A percentile compares a stretch with the other conserved stretches of the same genome.
Conservation (phyloP, 2,797 vertebrate species). For the Pterois miles region DNA sequence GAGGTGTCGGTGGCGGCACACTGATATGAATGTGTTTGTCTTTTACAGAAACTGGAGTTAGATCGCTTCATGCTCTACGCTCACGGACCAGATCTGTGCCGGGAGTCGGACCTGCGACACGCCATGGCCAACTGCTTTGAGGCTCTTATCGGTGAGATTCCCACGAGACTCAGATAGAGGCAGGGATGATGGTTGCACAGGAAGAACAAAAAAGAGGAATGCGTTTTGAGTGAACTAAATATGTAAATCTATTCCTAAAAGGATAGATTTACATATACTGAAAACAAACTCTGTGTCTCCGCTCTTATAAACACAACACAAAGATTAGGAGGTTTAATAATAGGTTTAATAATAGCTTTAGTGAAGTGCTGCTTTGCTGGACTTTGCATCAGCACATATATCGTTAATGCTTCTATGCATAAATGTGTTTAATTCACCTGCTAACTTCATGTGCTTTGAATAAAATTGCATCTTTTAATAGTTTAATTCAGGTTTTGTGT, state of each 20-base stretch:
- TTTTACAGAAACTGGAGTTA: slow-evolving; percentile 93
- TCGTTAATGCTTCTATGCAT: slow-evolving; percentile 3
- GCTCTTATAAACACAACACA: slow-evolving; percentile 19
- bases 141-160: slow-evolving; percentile 93
- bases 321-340: slow-evolving; percentile 1
- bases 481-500: not conserved
- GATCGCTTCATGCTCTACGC: slow-evolving; percentile 99
- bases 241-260: slow-evolving; percentile 43
- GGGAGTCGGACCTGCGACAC: slow-evolving; percentile 97
- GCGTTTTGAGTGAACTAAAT: slow-evolving; percentile 34
- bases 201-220: not conserved
- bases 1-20: slow-evolving; percentile 4
- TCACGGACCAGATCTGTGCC: slow-evolving; percentile 96
- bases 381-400: slow-evolving; percentile 8
- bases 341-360: not conserved
- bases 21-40: slow-evolving; percentile 42
- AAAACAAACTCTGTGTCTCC: slow-evolving; percentile 34
- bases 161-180: not conserved
- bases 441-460: slow-evolving; percentile 4
- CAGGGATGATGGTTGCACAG: not conserved
- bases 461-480: not conserved
- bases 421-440: slow-evolving; percentile 18
- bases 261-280: slow-evolving; percentile 42
- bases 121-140: slow-evolving; percentile 99
- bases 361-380: slow-evolving; percentile 9